A percentile compares a stretch with the other conserved stretches of the same genome.
Conservation (phyloP, 1,140 invertebrate species). For the Cephus cinctus region DNA sequence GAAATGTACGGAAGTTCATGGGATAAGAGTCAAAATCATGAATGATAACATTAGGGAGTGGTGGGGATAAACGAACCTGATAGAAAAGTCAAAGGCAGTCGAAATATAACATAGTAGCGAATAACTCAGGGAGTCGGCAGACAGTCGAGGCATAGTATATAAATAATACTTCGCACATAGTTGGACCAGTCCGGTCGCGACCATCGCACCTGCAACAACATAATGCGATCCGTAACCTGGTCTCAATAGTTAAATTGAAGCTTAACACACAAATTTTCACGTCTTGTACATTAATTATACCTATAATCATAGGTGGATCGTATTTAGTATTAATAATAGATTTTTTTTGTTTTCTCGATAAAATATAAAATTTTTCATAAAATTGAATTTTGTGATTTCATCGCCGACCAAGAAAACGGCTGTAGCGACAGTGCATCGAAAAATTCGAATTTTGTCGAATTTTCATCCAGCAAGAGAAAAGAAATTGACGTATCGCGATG, state of each 20-base stretch:
- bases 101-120: background rate
- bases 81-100: too few relatives aligned
- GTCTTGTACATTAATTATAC: too few relatives aligned
- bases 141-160: slow-evolving; percentile 31
- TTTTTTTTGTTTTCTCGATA: background rate
- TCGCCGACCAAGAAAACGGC: background rate
- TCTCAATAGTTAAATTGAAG: background rate
- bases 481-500: slow-evolving; percentile 23
- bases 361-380: background rate
- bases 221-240: slow-evolving; percentile 27
- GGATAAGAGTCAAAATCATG: too few relatives aligned
- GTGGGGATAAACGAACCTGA: too few relatives aligned
- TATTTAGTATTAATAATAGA: too few relatives aligned
- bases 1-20: too few relatives aligned
- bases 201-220: slow-evolving; percentile 46
- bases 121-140: background rate
- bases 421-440: slow-evolving; percentile 1
- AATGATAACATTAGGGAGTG: too few relatives aligned
- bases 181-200: slow-evolving; percentile 46
- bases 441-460: background rate
- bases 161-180: slow-evolving; percentile 49
- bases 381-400: background rate
- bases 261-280: background rate
- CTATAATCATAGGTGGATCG: too few relatives aligned
- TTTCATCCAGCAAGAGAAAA: background rate